These are phyloP conservation scores for Disparrhopalites patrizii DNA, from an alignment of 2,888 invertebrate species.

Conservation along the genomic window DNA sequence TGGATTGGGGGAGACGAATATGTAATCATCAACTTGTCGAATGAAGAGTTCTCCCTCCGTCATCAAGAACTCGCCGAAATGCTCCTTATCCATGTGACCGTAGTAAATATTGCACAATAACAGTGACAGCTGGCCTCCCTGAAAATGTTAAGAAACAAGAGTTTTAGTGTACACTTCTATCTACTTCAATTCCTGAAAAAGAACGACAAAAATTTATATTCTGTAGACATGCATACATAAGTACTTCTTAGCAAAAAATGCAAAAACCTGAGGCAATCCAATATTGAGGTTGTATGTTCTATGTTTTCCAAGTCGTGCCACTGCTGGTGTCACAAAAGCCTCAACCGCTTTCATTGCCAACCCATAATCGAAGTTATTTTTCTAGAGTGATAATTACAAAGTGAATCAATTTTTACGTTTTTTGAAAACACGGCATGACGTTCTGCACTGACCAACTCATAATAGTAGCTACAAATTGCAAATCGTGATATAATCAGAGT, in stretches of 20 bases:
- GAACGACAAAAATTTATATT: not conserved
- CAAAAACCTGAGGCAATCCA: constrained; percentile 41
- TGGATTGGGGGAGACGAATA: constrained; percentile 35
- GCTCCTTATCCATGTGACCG: constrained; percentile 34
- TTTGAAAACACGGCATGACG: too few relatives aligned
- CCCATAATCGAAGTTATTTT: not conserved
- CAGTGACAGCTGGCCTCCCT: constrained; percentile 43
- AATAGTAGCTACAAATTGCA: not conserved
- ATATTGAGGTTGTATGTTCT: constrained; percentile 30
- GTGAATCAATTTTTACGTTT: too few relatives aligned
- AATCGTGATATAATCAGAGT: not conserved
- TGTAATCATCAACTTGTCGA: constrained; percentile 42
- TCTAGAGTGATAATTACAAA: not conserved
- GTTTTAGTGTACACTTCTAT: not conserved
- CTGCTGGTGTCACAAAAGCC: not conserved
- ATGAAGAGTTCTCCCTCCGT: constrained; percentile 33
- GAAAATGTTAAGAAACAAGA: constrained; percentile 5
- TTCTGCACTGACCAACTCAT: not conserved
- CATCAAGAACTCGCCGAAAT: constrained; percentile 29
- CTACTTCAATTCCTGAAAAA: too few relatives aligned
- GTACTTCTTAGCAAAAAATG: not conserved
- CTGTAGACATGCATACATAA: not conserved
- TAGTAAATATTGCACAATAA: constrained; percentile 42
- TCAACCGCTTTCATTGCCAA: not conserved
- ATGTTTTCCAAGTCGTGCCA: constrained; percentile 32